Percentiles rank a stretch among this genome's conserved stretches.
These are phyloP conservation scores for Drosophila lowei DNA, from an alignment of 1,140 invertebrate genomes.

Conservation along the genomic window DNA sequence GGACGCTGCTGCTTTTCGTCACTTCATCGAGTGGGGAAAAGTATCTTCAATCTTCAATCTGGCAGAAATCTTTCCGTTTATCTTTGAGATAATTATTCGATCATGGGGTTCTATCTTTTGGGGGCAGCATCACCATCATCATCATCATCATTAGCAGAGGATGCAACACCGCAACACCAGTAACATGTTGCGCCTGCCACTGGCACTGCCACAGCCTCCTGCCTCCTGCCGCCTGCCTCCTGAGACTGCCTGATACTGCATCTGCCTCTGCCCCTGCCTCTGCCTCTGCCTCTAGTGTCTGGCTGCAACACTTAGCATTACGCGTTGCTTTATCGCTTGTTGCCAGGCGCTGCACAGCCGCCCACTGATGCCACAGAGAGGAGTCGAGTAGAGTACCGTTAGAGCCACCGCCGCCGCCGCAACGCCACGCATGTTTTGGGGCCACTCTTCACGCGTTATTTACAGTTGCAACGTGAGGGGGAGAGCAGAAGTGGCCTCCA, in stretches of 20 bases:
- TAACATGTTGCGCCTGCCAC: slow-evolving; percentile 65
- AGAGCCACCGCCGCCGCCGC: slow-evolving; percentile 58
- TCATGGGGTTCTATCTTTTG: too few species aligned
- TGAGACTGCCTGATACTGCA: slow-evolving; percentile 1
- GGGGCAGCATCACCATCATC: slow-evolving; percentile 27
- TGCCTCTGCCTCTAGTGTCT: slow-evolving; percentile 48
- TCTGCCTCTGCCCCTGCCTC: slow-evolving; percentile 7
- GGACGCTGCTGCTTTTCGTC: background rate
- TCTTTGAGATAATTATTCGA: slow-evolving; percentile 28
- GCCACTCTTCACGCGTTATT: slow-evolving; percentile 77
- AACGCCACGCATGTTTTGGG: slow-evolving; percentile 71
- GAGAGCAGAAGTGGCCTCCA: slow-evolving; percentile 24
- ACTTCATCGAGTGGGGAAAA: too few species aligned
- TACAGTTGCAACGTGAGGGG: slow-evolving; percentile 71
- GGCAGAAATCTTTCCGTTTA: slow-evolving; percentile 20
- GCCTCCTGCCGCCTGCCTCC: background rate
- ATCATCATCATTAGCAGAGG: slow-evolving; percentile 60
- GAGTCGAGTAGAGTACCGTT: slow-evolving; percentile 46
- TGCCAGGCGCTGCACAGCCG: slow-evolving; percentile 74
- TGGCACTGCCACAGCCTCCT: slow-evolving; percentile 21
- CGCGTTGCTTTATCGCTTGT: slow-evolving; percentile 79
- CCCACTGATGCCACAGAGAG: slow-evolving; percentile 58
- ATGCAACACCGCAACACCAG: slow-evolving; percentile 44
- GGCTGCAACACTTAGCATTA: slow-evolving; percentile 71
- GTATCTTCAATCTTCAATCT: too few species aligned